Evolutionary conservation across 2,797 vertebrate genomes (phyloP).

Genomic region (Mormyrus proboscirostris): DNA sequence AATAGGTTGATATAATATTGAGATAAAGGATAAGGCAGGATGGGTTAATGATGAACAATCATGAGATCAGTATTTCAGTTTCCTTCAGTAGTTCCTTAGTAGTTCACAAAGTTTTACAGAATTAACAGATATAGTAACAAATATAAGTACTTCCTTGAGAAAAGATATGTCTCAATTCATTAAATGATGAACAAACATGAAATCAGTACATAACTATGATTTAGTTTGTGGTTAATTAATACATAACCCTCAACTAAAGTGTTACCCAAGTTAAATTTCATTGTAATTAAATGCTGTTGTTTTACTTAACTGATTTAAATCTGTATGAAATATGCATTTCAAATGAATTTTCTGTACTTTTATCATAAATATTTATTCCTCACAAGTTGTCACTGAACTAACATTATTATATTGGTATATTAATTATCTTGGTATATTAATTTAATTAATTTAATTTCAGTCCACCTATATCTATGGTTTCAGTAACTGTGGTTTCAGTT

Average conservation of each 20-base stretch:
- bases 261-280: not conserved
- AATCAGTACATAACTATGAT: not conserved
- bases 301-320: not conserved
- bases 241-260: not conserved
- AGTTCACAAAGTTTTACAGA: not conserved
- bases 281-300: not conserved
- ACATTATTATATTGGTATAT: not conserved
- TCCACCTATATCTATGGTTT: not conserved
- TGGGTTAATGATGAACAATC: not conserved
- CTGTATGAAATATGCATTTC: not conserved
- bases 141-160: not conserved
- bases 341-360: not conserved
- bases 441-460: not conserved
- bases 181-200: not conserved
- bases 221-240: not conserved
- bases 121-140: not conserved
- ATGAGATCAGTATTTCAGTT: not conserved
- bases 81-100: not conserved
- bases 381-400: not conserved
- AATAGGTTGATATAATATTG: not conserved
- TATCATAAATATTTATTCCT: not conserved
- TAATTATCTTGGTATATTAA: not conserved
- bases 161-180: not conserved
- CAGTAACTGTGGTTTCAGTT: not conserved
- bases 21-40: not conserved